Evolutionary conservation across 1,140 invertebrate genomes (phyloP).

Genomic region (Tetragnatha versicolor): DNA sequence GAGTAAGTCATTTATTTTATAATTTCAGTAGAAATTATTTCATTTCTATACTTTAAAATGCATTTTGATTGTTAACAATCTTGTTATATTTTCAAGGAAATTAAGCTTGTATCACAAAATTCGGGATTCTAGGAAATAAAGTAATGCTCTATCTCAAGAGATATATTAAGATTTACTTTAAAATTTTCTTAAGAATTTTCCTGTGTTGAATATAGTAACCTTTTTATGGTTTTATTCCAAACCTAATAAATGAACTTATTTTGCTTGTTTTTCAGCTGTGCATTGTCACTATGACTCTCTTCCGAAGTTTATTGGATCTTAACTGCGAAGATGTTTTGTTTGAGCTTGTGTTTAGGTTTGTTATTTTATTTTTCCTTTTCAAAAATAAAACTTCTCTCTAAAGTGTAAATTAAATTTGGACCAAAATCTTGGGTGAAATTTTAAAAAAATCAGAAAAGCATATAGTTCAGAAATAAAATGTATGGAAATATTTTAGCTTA

Average conservation of each 20-base stretch:
- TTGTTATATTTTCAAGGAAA: too few relatives aligned
- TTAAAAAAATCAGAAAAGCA: too few relatives aligned
- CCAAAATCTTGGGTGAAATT: too few relatives aligned
- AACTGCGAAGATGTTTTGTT: conserved; percentile 98
- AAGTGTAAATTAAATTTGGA: too few relatives aligned
- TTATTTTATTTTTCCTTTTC: neutral
- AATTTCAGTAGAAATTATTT: neutral
- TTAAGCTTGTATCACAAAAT: neutral
- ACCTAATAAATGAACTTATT: neutral
- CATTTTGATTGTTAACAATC: too few relatives aligned
- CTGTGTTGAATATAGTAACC: neutral
- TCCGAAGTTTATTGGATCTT: conserved; percentile 88
- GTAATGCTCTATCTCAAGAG: neutral
- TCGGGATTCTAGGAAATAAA: neutral
- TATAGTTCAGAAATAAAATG: too few relatives aligned
- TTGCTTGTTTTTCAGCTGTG: conserved; percentile 68
- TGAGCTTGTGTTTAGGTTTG: conserved; percentile 82
- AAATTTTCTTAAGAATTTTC: neutral
- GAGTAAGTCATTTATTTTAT: conserved; percentile 66
- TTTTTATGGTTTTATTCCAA: neutral
- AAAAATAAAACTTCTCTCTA: neutral
- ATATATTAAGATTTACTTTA: neutral
- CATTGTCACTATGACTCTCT: conserved; percentile 86
- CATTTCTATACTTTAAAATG: too few relatives aligned
- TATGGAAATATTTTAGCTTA: too few relatives aligned